Conservation (phyloP, 2,113 vertebrate species). For the Corythornis cristatus region DNA sequence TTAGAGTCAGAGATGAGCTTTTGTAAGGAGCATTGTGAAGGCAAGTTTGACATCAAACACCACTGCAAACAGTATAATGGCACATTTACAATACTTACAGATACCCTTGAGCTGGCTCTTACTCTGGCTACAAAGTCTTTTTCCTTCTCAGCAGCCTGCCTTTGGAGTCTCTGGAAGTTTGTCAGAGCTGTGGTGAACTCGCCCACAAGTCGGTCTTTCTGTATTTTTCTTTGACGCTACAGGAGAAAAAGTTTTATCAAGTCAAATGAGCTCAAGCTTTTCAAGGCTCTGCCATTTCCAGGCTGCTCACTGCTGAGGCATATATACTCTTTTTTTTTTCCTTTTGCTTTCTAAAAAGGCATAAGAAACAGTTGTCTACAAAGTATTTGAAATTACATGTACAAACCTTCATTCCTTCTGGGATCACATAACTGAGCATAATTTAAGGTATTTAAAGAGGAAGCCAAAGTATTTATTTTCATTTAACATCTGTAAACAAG, state of each 20-base stretch:
- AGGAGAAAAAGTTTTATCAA: not conserved
- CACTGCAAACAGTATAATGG: not conserved
- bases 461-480: not conserved
- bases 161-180: constrained; percentile 90
- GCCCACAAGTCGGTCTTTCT: constrained; percentile 90
- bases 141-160: constrained; percentile 91
- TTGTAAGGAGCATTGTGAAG: not conserved
- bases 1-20: not conserved
- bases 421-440: not conserved
- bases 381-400: not conserved
- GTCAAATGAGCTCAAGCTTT: not conserved
- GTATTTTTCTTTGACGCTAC: constrained; percentile 94
- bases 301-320: not conserved
- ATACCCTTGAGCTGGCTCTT: constrained; percentile 90
- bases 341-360: not conserved
- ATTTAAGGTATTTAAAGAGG: not conserved
- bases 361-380: not conserved
- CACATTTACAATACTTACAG: constrained; percentile 78
- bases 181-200: constrained; percentile 90
- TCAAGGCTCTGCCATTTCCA: not conserved
- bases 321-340: not conserved
- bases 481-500: not conserved
- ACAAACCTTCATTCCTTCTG: not conserved
- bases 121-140: constrained; percentile 95
- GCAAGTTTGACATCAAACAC: not conserved